A percentile compares a stretch with the other conserved stretches of the same genome.
phyloP scores from a whole-genome alignment of 2,113 vertebrate genomes.

The Cacatua alba region DNA sequence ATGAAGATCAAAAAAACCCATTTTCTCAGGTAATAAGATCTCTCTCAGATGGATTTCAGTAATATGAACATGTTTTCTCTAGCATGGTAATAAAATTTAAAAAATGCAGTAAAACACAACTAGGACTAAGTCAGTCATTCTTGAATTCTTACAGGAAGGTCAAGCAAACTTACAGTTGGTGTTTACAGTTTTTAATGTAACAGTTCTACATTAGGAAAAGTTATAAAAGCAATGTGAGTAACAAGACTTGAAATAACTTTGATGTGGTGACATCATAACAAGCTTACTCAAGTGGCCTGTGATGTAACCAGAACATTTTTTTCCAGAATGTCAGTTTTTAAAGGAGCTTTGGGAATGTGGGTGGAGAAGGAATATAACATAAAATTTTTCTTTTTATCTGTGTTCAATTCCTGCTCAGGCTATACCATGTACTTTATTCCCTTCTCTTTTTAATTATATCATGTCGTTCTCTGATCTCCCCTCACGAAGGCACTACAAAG shows the following conservation, averaged over 20 bases:
- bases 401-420: background rate
- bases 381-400: background rate
- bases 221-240: background rate
- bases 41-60: conserved; percentile 67
- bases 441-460: background rate
- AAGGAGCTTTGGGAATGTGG: background rate
- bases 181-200: background rate
- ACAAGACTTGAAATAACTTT: background rate
- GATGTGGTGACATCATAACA: background rate
- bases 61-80: conserved; percentile 47
- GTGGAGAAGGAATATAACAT: background rate
- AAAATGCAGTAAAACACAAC: conserved; percentile 46
- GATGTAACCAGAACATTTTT: background rate
- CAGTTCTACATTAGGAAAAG: background rate
- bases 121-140: background rate
- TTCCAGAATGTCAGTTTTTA: background rate
- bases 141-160: background rate
- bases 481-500: background rate
- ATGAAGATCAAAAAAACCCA: conserved; percentile 67
- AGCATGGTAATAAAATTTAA: conserved; percentile 65
- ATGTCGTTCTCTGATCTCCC: background rate
- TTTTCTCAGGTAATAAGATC: conserved; percentile 77
- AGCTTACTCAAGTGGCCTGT: background rate
- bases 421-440: background rate
- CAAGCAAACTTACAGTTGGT: background rate